Conservation (phyloP, 1,140 invertebrate species). For the Pseudomyrmex sp. region DNA sequence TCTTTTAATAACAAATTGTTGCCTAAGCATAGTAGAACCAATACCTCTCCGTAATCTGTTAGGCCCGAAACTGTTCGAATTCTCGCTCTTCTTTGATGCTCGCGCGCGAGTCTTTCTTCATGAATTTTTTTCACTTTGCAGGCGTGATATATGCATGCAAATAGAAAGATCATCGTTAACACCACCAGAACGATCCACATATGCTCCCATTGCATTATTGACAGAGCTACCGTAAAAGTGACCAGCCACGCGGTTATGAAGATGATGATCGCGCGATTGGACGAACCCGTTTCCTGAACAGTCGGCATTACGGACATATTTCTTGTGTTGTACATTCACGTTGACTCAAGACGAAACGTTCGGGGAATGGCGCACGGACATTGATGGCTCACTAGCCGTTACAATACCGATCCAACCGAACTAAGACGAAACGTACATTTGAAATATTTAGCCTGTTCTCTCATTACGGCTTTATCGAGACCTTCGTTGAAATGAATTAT, state of each 20-base stretch:
- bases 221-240: conserved; percentile 75
- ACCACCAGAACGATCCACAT: conserved; percentile 78
- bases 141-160: conserved; percentile 75
- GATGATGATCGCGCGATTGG: conserved; percentile 75
- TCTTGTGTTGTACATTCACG: background rate
- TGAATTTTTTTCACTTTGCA: conserved; percentile 67
- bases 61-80: conserved; percentile 24
- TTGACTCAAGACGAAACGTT: conserved; percentile 11
- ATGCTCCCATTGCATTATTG: conserved; percentile 77
- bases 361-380: too few relatives aligned
- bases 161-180: conserved; percentile 77
- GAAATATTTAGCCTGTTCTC: too few relatives aligned
- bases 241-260: conserved; percentile 77
- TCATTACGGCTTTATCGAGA: too few relatives aligned
- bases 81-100: conserved; percentile 17
- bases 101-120: conserved; percentile 5
- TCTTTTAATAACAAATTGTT: too few relatives aligned
- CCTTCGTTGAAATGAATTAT: too few relatives aligned
- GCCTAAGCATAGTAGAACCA: background rate
- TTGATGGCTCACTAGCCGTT: too few relatives aligned
- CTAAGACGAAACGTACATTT: too few relatives aligned
- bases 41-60: conserved; percentile 29
- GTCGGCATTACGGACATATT: conserved; percentile 11
- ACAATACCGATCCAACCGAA: too few relatives aligned
- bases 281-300: conserved; percentile 72